Base-by-base conservation (phyloP, 2,113 vertebrate species). In the Oncorhynchus masou region DNA sequence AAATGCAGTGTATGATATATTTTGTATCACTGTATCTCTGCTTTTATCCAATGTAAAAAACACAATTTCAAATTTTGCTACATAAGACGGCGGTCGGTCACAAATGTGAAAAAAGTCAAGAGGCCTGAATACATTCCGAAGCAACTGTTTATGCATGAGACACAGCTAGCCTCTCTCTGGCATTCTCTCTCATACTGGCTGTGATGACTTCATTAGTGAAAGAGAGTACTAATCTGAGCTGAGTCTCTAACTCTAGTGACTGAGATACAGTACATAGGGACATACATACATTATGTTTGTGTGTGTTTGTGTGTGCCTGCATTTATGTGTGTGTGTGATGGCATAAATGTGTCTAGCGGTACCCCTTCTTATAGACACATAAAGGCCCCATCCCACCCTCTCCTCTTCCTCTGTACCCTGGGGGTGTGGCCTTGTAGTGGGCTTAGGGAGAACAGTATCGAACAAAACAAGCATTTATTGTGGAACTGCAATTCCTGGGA, bases 371-470 rank as follows among this genome's bases (percentile, higher is more conserved):
- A 84, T 81, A 84, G 89, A 80, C 82, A 80, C 82, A 77, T 8
- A 70, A 74, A 85, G 86, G 82, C 76, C 88, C 75, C 90, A 34
- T 34, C 5, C 6, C 86, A 76, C 91, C 92, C 90, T 81, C 90
- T 29, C 13, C 78, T 73, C 15, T 76, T 67, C 51, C 77, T 74
- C 74, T 70, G 39, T 3, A 71, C 76, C 85, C 81, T 75, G 76
- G 76, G 89, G n/a, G n/a, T n/a, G n/a, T n/a, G n/a, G 85, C 94
- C 12, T 92, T 91, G 86, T 85, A 84, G 84, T 73, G 68, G 51
- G 76, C 85, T 34, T 34, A 7, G 27, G 27, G 27, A 3, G 3
- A 25, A 25, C 25, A 25, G 25, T 25, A 25, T 25, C 25, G 0
- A 25, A 2, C 25, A 25, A 25, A 25, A 25, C 2, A 25, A 25